phyloP scores from a whole-genome alignment of 2,888 invertebrate species.

The Polydrusus cervinus region DNA sequence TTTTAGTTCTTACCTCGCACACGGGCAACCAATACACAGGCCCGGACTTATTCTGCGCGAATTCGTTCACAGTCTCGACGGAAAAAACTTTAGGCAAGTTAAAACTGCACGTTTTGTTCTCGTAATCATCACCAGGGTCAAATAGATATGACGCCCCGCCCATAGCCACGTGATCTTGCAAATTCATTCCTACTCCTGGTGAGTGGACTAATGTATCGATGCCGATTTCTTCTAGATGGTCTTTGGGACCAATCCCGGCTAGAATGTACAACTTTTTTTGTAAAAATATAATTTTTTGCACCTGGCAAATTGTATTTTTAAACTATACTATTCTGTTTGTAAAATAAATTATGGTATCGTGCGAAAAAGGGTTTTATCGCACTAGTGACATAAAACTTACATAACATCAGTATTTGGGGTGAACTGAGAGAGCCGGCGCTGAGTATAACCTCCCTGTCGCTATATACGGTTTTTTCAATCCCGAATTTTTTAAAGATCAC shows the following conservation, averaged over 20 bases:
- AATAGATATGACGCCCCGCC: constrained; percentile 85
- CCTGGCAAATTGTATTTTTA: too few species aligned
- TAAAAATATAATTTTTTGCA: too few species aligned
- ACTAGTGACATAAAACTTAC: constrained; percentile 35
- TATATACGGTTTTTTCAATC: constrained; percentile 72
- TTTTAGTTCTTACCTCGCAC: constrained; percentile 75
- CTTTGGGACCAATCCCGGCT: constrained; percentile 84
- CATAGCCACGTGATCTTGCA: constrained; percentile 87
- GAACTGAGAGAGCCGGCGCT: constrained; percentile 89
- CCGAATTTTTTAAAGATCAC: constrained; percentile 77
- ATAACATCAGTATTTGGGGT: constrained; percentile 88
- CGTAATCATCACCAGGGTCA: constrained; percentile 76
- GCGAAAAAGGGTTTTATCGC: too few species aligned
- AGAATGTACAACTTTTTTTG: constrained; percentile 12
- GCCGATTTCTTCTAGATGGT: constrained; percentile 76
- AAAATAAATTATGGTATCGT: too few species aligned
- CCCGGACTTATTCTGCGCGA: constrained; percentile 77
- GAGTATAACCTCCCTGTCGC: constrained; percentile 86
- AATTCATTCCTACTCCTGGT: constrained; percentile 85
- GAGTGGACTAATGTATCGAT: constrained; percentile 77
- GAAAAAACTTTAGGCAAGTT: constrained; percentile 80
- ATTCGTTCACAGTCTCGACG: constrained; percentile 77
- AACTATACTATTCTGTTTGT: too few species aligned
- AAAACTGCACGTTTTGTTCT: constrained; percentile 74
- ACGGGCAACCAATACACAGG: constrained; percentile 84